phyloP scores from a whole-genome alignment of 1,140 invertebrate species.

The Scaptomyza montana region DNA sequence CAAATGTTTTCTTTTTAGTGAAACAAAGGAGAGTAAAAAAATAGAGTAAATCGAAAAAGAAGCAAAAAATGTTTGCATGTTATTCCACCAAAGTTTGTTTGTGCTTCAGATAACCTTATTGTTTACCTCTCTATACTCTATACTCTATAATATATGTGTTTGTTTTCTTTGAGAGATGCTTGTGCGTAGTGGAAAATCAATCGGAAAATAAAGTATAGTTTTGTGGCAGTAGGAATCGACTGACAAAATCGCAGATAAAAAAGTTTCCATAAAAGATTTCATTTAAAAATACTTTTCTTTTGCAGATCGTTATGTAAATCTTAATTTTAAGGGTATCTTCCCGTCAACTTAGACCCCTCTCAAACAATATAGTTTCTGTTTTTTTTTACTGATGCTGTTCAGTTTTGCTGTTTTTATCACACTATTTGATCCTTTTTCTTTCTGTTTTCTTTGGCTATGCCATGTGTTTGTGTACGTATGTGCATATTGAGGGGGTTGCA shows the following conservation, averaged over 20 bases:
- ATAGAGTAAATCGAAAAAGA: slow-evolving; percentile 12
- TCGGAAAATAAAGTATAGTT: no score
- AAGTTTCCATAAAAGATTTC: not conserved
- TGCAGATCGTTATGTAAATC: no score
- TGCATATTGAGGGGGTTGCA: not conserved
- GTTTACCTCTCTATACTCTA: slow-evolving; percentile 31
- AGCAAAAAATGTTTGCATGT: slow-evolving; percentile 70
- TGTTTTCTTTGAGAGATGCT: not conserved
- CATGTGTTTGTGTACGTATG: slow-evolving; percentile 11
- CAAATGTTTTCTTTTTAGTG: slow-evolving; percentile 39
- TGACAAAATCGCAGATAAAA: no score
- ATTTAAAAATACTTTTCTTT: no score
- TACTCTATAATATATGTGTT: slow-evolving; percentile 13
- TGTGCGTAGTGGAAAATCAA: not conserved
- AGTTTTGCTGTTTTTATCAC: slow-evolving; percentile 45
- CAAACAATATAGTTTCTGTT: not conserved
- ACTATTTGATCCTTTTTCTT: slow-evolving; percentile 23
- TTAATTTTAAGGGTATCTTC: not conserved
- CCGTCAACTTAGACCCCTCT: not conserved
- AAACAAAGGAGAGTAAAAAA: slow-evolving; percentile 33
- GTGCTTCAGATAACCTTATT: slow-evolving; percentile 61
- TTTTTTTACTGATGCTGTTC: slow-evolving; percentile 22
- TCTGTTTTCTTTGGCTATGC: slow-evolving; percentile 19
- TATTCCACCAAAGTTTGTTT: slow-evolving; percentile 72
- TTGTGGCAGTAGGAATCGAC: no score